phyloP scores from a whole-genome alignment of 2,888 invertebrate genomes.

The Lasioglossum marginatum region DNA sequence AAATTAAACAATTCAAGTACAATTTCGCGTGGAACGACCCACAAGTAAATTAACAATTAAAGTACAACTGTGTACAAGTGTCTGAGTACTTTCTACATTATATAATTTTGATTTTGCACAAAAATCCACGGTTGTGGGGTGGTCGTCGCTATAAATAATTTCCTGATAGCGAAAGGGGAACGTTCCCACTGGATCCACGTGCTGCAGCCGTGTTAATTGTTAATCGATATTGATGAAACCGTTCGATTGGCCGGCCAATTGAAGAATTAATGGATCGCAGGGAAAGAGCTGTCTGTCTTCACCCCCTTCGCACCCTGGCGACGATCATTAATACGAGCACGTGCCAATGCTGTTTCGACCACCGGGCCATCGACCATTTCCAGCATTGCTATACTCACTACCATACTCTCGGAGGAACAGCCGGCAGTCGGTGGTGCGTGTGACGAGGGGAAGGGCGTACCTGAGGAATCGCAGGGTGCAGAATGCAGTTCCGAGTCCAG shows the following conservation, averaged over 20 bases:
- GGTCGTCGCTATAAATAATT: neutral
- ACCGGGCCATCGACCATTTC: slow-evolving; percentile 47
- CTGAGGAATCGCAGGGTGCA: neutral
- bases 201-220: neutral
- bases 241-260: slow-evolving; percentile 32
- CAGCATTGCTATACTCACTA: slow-evolving; percentile 11
- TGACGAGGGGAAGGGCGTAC: slow-evolving; percentile 33
- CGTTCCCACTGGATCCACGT: neutral
- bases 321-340: slow-evolving; percentile 42
- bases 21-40: no score
- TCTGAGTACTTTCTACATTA: no score
- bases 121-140: neutral
- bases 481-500: neutral
- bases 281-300: neutral
- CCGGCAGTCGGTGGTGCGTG: slow-evolving; percentile 48
- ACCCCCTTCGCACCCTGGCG: slow-evolving; percentile 39
- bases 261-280: slow-evolving; percentile 29
- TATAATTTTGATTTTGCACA: neutral
- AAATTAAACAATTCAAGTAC: neutral
- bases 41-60: no score
- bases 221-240: slow-evolving; percentile 1
- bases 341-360: slow-evolving; percentile 40
- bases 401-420: slow-evolving; percentile 21
- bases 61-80: no score
- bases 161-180: neutral